Evolutionary conservation across 2,888 invertebrate genomes (phyloP), one percentile per base, ranked within the genome.

Genomic region (Amphipoea oculea): DNA sequence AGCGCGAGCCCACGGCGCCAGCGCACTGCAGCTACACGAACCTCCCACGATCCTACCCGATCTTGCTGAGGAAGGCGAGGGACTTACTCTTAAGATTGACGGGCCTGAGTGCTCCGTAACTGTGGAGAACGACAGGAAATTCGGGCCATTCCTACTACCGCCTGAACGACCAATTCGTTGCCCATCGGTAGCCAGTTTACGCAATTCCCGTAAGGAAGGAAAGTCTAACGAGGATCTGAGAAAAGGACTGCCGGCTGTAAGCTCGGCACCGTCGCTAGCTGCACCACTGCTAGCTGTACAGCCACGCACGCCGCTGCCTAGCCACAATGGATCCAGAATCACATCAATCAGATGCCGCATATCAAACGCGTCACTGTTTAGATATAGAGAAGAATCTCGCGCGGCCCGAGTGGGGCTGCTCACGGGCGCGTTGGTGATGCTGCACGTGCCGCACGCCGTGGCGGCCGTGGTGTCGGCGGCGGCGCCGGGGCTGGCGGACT

Each of bases 361-460:
- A 85, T 98, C 99, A 84, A 98, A 99, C 92, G 98, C 98, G 54
- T 98, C 98, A 69, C 97, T 98, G 83, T 98, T 99, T 95, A 97
- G 98, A 91, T 98, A 99, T 93, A 97, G 99, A 76, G 99, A 99
- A 93, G 99, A 99, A 95, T 98, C 99, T 88, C 97, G 99, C 86
- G 99, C 99, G 3, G 99, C 99, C 14, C 98, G 99, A 87, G 98
- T 99, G 74, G 96, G 96, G 73, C 92, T 96, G 60, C 90, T 96
- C 83, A 96, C 96, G 67, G 99, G 99, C 91, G 98, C 98, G 71
- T 94, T 98, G 84, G 98, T 98, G 84, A 97, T 98, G 92, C 97
- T 98, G 62, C 98, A 98, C 72, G 97, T 98, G 85, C 98, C 98
- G 51, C 98, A 98, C 84, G 97, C 95, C 69, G 94, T 94, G 81